A percentile compares a stretch with the other conserved stretches of the same genome.
Evolutionary conservation across 2,113 vertebrate genomes (phyloP).

Genomic region (Formicarius rufipectus): DNA sequence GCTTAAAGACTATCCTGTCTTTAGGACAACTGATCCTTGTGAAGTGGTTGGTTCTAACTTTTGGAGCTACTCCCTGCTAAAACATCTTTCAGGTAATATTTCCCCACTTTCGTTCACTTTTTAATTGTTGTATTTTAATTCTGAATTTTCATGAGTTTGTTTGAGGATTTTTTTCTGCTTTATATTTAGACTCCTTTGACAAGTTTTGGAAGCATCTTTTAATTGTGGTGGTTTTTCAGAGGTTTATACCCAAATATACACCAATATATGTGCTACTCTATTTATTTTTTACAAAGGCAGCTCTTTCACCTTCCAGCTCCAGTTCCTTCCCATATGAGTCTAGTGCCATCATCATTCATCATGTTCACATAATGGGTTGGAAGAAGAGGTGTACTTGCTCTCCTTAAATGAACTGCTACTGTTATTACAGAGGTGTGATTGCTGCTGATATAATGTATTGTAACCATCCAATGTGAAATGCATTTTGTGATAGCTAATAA

Average conservation of each 20-base stretch:
- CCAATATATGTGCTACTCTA: not conserved
- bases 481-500: conserved; percentile 63
- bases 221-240: not conserved
- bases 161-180: not conserved
- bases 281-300: conserved; percentile 27
- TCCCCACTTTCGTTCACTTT: not conserved
- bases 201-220: not conserved
- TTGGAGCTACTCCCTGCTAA: not conserved
- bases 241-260: not conserved
- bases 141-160: not conserved
- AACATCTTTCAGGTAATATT: not conserved
- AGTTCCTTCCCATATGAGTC: conserved; percentile 1
- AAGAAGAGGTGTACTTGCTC: conserved; percentile 50
- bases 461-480: conserved; percentile 61
- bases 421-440: conserved; percentile 57
- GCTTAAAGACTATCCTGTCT: not conserved
- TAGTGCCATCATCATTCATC: conserved; percentile 52
- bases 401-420: conserved; percentile 60
- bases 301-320: conserved; percentile 46
- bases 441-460: conserved; percentile 52
- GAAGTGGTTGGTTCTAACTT: not conserved
- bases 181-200: not conserved
- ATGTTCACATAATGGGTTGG: conserved; percentile 47
- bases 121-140: not conserved
- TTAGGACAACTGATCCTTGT: not conserved